Evolutionary conservation across 1,140 invertebrate species (phyloP).

Genomic region (Drosophila serrata): DNA sequence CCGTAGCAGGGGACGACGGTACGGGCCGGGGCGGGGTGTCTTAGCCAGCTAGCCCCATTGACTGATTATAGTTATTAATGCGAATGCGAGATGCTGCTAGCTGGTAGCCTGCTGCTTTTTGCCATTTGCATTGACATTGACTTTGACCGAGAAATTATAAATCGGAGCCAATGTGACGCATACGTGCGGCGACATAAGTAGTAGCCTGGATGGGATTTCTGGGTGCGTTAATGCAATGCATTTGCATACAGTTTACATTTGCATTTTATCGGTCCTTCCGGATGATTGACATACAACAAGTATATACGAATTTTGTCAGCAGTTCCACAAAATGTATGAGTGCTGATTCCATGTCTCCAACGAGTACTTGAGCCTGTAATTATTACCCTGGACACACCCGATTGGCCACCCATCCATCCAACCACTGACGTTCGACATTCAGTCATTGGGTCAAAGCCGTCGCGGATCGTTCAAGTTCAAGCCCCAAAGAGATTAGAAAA

Average conservation of each 20-base stretch:
- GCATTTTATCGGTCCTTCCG: conserved; percentile 3
- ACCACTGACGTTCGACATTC: conserved; percentile 21
- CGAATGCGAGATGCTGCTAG: conserved; percentile 52
- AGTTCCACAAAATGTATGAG: conserved; percentile 1
- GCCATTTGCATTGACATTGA: conserved; percentile 83
- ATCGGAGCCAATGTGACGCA: conserved; percentile 75
- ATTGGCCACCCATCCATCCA: conserved; percentile 19
- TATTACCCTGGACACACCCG: conserved; percentile 28
- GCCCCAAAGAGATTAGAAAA: conserved; percentile 63
- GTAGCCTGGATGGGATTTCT: conserved; percentile 8
- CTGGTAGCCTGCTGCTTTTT: conserved; percentile 47
- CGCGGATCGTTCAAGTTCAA: conserved; percentile 64
- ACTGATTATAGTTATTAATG: conserved; percentile 57
- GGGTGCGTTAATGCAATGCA: conserved; percentile 7
- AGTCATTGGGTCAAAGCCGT: conserved; percentile 69
- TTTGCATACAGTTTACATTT: conserved; percentile 14
- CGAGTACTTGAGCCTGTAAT: conserved; percentile 30
- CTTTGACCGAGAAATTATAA: conserved; percentile 83
- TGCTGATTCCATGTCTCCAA: not conserved
- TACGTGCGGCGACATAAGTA: conserved; percentile 27
- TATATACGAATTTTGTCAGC: conserved; percentile 2
- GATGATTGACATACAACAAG: conserved; percentile 22
- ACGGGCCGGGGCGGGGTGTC: conserved; percentile 12
- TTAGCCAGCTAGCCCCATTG: conserved; percentile 44
- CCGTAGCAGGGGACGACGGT: conserved; percentile 42